Percentiles rank a stretch among this genome's conserved stretches.
Conservation (phyloP, 2,797 vertebrate species). For the Megalops cyprinoides region DNA sequence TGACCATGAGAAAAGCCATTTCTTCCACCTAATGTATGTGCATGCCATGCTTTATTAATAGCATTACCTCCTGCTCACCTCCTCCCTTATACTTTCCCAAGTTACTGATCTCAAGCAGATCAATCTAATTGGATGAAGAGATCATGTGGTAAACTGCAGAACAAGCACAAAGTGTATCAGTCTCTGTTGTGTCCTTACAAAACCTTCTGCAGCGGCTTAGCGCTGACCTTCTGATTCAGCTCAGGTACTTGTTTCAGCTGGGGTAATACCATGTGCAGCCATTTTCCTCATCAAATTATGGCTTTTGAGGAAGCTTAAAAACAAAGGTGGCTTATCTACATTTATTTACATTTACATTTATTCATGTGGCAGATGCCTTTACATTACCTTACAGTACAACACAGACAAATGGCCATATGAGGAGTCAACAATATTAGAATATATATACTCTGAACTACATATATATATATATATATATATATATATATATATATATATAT, state of each 20-base stretch:
- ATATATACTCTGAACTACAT: no score
- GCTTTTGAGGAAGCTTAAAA: background rate
- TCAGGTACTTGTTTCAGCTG: background rate
- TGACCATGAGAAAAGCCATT: conserved; percentile 30
- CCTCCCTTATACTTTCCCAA: conserved; percentile 50
- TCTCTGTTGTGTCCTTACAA: background rate
- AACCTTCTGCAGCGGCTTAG: background rate
- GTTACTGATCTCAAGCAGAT: conserved; percentile 61
- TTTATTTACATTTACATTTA: no score
- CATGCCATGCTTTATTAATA: background rate
- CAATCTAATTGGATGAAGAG: conserved; percentile 13
- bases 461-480: no score
- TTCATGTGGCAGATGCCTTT: no score
- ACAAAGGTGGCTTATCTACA: no score
- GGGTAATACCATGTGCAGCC: background rate
- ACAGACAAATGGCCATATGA: no score
- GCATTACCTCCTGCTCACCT: background rate
- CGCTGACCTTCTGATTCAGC: background rate
- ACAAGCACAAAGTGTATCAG: background rate
- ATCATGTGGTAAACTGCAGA: background rate
- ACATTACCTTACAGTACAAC: no score
- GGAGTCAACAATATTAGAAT: no score
- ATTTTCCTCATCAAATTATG: no score
- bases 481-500: no score
- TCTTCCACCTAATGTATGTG: background rate